These are phyloP conservation scores for Apamea crenata DNA, from an alignment of 2,888 invertebrate species.

Conservation along the genomic window DNA sequence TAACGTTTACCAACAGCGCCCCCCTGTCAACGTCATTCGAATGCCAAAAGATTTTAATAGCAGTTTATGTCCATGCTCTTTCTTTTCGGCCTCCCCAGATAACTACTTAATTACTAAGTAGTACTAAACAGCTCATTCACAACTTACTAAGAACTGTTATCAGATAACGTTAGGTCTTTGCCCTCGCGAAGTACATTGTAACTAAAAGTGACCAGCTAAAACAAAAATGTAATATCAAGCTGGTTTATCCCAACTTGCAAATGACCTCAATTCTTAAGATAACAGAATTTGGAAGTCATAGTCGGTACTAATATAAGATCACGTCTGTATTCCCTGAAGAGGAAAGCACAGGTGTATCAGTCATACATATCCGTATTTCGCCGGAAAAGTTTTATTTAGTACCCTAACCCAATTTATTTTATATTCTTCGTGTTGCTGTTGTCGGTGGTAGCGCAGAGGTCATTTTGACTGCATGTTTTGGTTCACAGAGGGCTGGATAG, in stretches of 20 bases:
- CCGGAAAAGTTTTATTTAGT: not conserved
- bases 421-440: no score
- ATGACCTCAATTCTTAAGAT: constrained; percentile 56
- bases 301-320: not conserved
- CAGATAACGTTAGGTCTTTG: constrained; percentile 47
- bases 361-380: not conserved
- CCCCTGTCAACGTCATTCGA: not conserved
- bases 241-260: constrained; percentile 21
- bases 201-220: constrained; percentile 7
- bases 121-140: constrained; percentile 37
- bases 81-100: not conserved
- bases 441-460: no score
- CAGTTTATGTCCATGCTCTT: not conserved
- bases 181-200: constrained; percentile 2
- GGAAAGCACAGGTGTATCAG: not conserved
- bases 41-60: not conserved
- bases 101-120: constrained; percentile 14
- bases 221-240: constrained; percentile 50
- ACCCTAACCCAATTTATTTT: not conserved
- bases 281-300: constrained; percentile 26
- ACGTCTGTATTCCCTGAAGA: not conserved
- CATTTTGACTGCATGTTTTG: no score
- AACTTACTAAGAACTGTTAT: constrained; percentile 45
- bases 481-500: no score
- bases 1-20: no score